A percentile compares a stretch with the other conserved stretches of the same genome.
Evolutionary conservation across 2,888 invertebrate species (phyloP).

Genomic region (Chironomus tentans): DNA sequence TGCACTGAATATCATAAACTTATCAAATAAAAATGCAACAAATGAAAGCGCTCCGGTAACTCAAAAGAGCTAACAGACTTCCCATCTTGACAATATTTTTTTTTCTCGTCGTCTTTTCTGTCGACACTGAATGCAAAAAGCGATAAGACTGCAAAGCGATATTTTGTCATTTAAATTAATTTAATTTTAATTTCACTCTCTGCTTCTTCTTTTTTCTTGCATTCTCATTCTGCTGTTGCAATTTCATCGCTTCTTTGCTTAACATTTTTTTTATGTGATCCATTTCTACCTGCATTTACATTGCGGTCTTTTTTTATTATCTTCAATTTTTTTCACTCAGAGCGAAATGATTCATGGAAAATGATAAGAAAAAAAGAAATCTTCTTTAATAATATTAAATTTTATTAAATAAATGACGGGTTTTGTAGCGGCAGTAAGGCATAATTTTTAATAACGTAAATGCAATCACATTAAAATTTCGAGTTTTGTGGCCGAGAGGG

Average conservation of each 20-base stretch:
- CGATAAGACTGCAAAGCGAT: neutral
- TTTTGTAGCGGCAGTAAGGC: too few relatives aligned
- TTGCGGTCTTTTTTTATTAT: neutral
- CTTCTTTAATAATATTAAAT: too few relatives aligned
- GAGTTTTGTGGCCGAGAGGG: neutral
- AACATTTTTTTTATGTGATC: neutral
- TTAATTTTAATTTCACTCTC: slow-evolving; percentile 3
- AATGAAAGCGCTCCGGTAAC: too few relatives aligned
- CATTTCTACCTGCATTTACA: neutral
- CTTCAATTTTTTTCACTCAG: neutral
- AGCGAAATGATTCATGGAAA: neutral
- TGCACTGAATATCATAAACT: too few relatives aligned
- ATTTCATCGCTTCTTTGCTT: neutral
- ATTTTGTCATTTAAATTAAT: slow-evolving; percentile 8
- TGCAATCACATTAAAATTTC: too few relatives aligned
- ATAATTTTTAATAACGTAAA: too few relatives aligned
- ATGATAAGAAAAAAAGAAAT: neutral
- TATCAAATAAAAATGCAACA: too few relatives aligned
- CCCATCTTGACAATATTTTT: too few relatives aligned
- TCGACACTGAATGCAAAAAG: neutral
- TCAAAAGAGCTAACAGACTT: too few relatives aligned
- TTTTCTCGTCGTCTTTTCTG: neutral
- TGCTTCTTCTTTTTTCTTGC: neutral
- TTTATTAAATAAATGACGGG: too few relatives aligned
- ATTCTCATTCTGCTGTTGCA: neutral